phyloP scores from a whole-genome alignment of 2,113 vertebrate genomes.

The Burhinus bistriatus region DNA sequence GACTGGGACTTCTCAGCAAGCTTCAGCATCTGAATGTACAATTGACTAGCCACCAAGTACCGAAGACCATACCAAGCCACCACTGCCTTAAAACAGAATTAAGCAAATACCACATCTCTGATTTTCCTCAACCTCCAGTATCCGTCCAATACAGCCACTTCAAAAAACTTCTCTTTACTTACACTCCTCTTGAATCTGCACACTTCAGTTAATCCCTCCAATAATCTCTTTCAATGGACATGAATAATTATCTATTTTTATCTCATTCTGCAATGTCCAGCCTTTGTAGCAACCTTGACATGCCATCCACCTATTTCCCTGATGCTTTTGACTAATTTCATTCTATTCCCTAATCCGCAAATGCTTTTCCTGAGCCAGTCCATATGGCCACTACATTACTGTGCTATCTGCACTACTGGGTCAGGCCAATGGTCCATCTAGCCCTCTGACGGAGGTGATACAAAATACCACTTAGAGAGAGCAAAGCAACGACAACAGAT shows the following conservation, averaged over 20 bases:
- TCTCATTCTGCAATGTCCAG: not conserved
- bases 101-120: not conserved
- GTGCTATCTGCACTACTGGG: not conserved
- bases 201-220: not conserved
- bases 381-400: not conserved
- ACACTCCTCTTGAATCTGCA: not conserved
- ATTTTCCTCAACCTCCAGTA: not conserved
- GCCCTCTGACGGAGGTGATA: not conserved
- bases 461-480: not conserved
- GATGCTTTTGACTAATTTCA: constrained; percentile 30
- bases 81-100: not conserved
- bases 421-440: not conserved
- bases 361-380: constrained; percentile 5
- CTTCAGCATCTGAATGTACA: not conserved
- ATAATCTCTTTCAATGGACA: not conserved
- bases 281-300: constrained; percentile 10
- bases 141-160: not conserved
- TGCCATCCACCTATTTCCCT: not conserved
- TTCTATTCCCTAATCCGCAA: not conserved
- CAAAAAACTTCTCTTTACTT: not conserved
- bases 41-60: not conserved
- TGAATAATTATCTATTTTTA: not conserved
- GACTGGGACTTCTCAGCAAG: not conserved
- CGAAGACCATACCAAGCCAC: not conserved
- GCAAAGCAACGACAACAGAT: not conserved